These are phyloP conservation scores for Caenorhabditis latens DNA, from an alignment of 1,140 invertebrate genomes.

Conservation along the genomic window DNA sequence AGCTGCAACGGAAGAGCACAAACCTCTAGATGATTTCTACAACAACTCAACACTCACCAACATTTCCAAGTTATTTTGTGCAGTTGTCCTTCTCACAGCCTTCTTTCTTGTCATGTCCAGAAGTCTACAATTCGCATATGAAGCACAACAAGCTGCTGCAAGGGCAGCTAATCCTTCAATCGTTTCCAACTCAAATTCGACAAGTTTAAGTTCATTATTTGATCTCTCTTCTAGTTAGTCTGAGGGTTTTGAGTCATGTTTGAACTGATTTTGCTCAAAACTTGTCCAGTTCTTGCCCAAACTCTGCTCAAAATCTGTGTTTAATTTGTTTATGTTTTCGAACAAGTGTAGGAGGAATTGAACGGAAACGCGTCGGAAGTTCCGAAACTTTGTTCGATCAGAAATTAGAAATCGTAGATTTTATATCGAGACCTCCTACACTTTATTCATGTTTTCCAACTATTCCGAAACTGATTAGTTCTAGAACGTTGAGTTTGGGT, in stretches of 20 bases:
- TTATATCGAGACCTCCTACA: too few relatives aligned
- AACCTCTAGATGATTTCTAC: slow-evolving; percentile 60
- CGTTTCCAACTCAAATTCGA: background rate
- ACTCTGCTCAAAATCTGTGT: too few relatives aligned
- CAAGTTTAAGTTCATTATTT: background rate
- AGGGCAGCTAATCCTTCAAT: background rate
- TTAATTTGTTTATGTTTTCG: too few relatives aligned
- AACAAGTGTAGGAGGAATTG: too few relatives aligned
- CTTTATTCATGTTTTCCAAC: too few relatives aligned
- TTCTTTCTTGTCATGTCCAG: slow-evolving; percentile 64
- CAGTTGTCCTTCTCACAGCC: slow-evolving; percentile 60
- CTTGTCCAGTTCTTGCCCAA: too few relatives aligned
- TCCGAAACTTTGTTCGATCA: too few relatives aligned
- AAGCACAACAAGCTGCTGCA: slow-evolving; percentile 11
- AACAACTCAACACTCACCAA: slow-evolving; percentile 63
- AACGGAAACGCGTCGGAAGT: too few relatives aligned
- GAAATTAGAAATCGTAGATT: too few relatives aligned
- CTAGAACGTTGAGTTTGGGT: too few relatives aligned
- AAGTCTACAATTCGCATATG: slow-evolving; percentile 55
- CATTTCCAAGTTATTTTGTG: slow-evolving; percentile 63
- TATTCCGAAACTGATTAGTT: too few relatives aligned
- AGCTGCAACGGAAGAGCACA: slow-evolving; percentile 41
- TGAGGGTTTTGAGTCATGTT: background rate
- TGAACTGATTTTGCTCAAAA: too few relatives aligned
- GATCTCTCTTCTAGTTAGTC: background rate